phyloP scores from a whole-genome alignment of 2,888 invertebrate genomes.

The Omphaloscelis lunosa region DNA sequence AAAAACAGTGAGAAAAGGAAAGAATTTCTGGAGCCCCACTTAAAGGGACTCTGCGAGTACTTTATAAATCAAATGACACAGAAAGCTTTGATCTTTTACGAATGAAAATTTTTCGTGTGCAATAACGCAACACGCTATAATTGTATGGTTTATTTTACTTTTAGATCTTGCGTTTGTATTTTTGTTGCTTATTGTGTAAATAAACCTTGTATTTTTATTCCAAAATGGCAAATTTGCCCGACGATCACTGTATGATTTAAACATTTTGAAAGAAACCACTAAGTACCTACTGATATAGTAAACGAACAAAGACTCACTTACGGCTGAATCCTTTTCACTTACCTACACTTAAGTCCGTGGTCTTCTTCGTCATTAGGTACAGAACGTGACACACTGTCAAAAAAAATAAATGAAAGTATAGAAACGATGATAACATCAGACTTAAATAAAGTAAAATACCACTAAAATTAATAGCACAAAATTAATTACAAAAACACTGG shows the following conservation, averaged over 20 bases:
- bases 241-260: background rate
- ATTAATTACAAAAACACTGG: slow-evolving; percentile 53
- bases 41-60: slow-evolving; percentile 47
- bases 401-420: background rate
- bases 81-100: slow-evolving; percentile 63
- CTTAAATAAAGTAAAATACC: slow-evolving; percentile 10
- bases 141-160: slow-evolving; percentile 42
- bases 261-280: background rate
- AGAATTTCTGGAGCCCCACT: slow-evolving; percentile 42
- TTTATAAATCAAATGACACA: slow-evolving; percentile 68
- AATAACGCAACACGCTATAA: slow-evolving; percentile 46
- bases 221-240: no score
- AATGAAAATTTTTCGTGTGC: slow-evolving; percentile 57
- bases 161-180: slow-evolving; percentile 15
- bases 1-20: slow-evolving; percentile 41
- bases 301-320: background rate
- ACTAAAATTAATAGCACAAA: slow-evolving; percentile 25
- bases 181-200: slow-evolving; percentile 6
- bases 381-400: background rate
- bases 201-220: background rate
- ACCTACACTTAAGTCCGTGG: background rate
- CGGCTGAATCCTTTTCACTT: background rate
- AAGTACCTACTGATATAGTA: no score
- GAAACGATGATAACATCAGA: background rate
- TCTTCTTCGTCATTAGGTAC: background rate